Base-by-base conservation (phyloP, 2,888 invertebrate genomes). In the Ormyrus pomaceus region DNA sequence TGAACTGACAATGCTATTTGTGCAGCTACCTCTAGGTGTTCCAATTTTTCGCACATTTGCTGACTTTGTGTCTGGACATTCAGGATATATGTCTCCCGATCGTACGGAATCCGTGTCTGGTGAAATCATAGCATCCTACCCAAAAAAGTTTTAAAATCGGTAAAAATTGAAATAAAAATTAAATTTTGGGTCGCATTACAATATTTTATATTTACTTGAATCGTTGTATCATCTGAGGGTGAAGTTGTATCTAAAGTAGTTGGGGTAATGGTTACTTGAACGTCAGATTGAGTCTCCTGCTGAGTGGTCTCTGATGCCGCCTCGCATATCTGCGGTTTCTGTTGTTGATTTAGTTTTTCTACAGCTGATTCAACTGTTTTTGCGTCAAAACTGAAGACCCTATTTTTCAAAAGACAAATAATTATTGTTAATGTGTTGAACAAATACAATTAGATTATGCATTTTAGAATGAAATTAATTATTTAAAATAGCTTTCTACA, bases 141-240 rank as follows among this genome's bases (percentile, higher is more conserved):
- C 34, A 34, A 34, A 34, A 34, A 34, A 34, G 34, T 62, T 53
- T 72, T 72, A n/a, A 61, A 51, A 50, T 55, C 59, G 34, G 6
- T 59, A 34, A 34, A 34, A 34, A 19, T 19, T 13, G 51, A 50
- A 34, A 0, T 51, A 7, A 34, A 7, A 50, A 5, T 65, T 19
- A 59, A 51, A 34, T 0, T 34, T 34, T 34, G 34, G 34, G 4
- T 34, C 34, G 34, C 34, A 34, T 34, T 34, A 34, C 34, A 34
- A 34, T 34, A 4, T 34, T 6, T 56, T n/a, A n/a, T 11, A 73
- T 55, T 48, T 58, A 80, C 80, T 65, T 86, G 86, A 71, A 89
- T 89, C 0, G 89, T 90, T 10, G 88, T 88, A 64, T 89, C 89
- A 50, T 90, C 89, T 0, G 89, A 88, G 10, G 86, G 86, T 7